These are phyloP conservation scores for Oasisia sp. DNA, from an alignment of 2,888 invertebrate genomes.

Conservation along the genomic window DNA sequence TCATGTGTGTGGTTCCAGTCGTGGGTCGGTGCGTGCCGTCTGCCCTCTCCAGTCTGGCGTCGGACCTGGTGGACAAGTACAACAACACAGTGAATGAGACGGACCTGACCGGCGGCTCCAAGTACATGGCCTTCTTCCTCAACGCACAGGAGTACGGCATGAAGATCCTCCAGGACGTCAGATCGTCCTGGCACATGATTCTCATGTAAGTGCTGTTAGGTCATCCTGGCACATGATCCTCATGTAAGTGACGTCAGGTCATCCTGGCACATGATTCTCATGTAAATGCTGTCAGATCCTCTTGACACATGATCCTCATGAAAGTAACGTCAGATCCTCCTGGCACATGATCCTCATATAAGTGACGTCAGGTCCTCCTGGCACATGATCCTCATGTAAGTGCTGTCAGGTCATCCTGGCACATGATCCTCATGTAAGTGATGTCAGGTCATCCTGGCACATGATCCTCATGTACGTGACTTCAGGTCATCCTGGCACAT, in stretches of 20 bases:
- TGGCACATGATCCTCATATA: no score
- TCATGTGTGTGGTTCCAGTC: slow-evolving; percentile 39
- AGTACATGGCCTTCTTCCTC: slow-evolving; percentile 68
- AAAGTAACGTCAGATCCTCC: no score
- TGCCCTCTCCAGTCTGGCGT: slow-evolving; percentile 45
- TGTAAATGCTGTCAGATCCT: slow-evolving; percentile 51
- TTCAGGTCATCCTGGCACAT: no score
- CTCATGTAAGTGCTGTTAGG: slow-evolving; percentile 63
- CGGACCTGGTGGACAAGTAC: slow-evolving; percentile 43
- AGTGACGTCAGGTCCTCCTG: no score
- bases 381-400: no score
- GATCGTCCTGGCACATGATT: slow-evolving; percentile 78
- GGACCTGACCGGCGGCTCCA: slow-evolving; percentile 63
- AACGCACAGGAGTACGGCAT: slow-evolving; percentile 74
- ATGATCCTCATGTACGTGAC: no score
- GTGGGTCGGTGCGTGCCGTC: slow-evolving; percentile 27
- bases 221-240: no score
- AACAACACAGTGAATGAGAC: slow-evolving; percentile 60
- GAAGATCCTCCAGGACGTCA: slow-evolving; percentile 82
- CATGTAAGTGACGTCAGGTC: slow-evolving; percentile 68
- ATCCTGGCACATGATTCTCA: slow-evolving; percentile 77
- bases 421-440: no score
- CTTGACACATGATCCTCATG: no score
- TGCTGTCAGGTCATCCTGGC: no score
- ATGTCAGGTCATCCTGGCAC: no score